phyloP scores from a whole-genome alignment of 1,140 invertebrate species.

The Papilio machaon region DNA sequence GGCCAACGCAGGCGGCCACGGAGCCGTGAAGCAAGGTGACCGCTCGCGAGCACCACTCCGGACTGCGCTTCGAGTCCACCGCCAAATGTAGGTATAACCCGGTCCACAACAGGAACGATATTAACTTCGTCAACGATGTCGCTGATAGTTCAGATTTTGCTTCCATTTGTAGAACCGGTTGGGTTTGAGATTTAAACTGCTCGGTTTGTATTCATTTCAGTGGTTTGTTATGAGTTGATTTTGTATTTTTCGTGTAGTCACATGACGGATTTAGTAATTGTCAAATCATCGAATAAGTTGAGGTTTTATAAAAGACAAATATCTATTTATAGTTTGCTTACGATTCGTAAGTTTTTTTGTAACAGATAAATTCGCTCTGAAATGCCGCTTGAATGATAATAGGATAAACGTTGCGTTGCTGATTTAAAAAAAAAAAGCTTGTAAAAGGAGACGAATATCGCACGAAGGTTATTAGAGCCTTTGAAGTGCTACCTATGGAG shows the following conservation, averaged over 20 bases:
- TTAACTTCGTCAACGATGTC: constrained; percentile 56
- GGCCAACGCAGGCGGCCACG: constrained; percentile 67
- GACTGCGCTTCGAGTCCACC: constrained; percentile 44
- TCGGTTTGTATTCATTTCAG: constrained; percentile 24
- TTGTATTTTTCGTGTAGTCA: neutral
- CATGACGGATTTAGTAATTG: neutral
- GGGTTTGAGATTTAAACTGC: neutral
- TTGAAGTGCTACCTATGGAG: too few relatives aligned
- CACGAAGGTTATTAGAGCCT: too few relatives aligned
- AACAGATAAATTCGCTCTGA: too few relatives aligned
- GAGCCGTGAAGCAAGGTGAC: constrained; percentile 75
- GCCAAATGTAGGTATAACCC: constrained; percentile 57
- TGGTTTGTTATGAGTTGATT: constrained; percentile 12
- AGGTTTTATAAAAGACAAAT: neutral
- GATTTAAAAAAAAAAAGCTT: too few relatives aligned
- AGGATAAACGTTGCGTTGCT: too few relatives aligned
- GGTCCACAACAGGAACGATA: constrained; percentile 68
- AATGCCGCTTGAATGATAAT: too few relatives aligned
- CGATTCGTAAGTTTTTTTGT: too few relatives aligned
- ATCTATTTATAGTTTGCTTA: neutral
- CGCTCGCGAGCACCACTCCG: constrained; percentile 76
- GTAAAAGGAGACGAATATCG: too few relatives aligned
- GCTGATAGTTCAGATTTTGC: constrained; percentile 53
- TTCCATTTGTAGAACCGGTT: constrained; percentile 51
- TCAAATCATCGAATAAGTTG: neutral